Base-by-base conservation (phyloP, 2,113 vertebrate genomes). In the Pontoporia blainvillei region DNA sequence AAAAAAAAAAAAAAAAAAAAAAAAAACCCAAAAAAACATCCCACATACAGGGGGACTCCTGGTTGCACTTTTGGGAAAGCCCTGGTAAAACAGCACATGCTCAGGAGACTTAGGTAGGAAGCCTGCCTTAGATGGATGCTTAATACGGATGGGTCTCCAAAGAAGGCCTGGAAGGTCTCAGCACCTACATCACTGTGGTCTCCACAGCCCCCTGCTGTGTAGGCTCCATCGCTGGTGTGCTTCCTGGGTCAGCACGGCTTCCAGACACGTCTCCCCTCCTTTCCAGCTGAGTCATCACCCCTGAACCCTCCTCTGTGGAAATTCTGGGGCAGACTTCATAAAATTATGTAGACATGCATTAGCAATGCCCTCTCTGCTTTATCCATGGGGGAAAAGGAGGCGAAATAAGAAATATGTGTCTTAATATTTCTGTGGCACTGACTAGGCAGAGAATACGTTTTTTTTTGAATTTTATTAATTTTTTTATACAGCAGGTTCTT, bases 111-210 rank as follows among this genome's bases (percentile, higher is more conserved):
- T 46, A 29, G 52, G 29, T 8, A 12, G 21, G 44, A 67, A 72
- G 4, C 4, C 34, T 94, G 57, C 21, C 41, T 87, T n/a, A n/a
- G 13, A 6, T 62, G 44, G 29, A 41, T 9, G 1, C 62, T 87
- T 84, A 31, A 6, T 3, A 83, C 36, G 41, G 52, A 23, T n/a
- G 21, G 27, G 27, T 81, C 59, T 66, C 36, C 6, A 62, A 59
- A 36, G 34, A 64, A 41, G 11, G 15, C 34, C 31, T 3, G 12
- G 44, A 64, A 85, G n/a, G 21, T 31, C 11, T 54, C 81, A 6
- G 14, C 41, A 9, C 57, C 8, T 36, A 12, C 13, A 31, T 11
- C 1, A 12, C 27, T 7, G 0, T 13, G 1, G 1, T 54, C 64
- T 76, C 27, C 27, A 66, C 10, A 27, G 49, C 29, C 90, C 71